phyloP scores from a whole-genome alignment of 2,888 invertebrate species.

The Dynastes tityus region DNA sequence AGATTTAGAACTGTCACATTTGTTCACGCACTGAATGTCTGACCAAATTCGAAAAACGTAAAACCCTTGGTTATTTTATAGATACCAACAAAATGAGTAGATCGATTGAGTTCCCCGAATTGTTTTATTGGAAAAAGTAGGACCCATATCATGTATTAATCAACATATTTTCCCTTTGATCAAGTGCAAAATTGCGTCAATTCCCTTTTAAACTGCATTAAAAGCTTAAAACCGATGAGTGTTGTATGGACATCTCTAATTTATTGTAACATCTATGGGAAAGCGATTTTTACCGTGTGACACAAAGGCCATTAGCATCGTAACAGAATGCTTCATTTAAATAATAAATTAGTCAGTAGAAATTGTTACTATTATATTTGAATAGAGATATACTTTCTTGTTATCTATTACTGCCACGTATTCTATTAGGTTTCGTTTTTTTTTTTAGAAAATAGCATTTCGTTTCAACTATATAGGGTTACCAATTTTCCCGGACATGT shows the following conservation, averaged over 20 bases:
- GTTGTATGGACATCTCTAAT: too few relatives aligned
- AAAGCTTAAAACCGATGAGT: too few relatives aligned
- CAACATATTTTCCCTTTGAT: background rate
- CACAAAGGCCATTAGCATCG: conserved; percentile 16
- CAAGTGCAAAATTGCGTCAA: background rate
- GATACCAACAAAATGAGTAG: background rate
- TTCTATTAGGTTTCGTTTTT: too few relatives aligned
- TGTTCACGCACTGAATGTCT: background rate
- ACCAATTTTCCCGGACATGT: too few relatives aligned
- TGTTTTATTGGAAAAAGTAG: background rate
- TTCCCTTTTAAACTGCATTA: background rate
- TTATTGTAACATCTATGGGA: too few relatives aligned
- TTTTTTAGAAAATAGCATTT: too few relatives aligned
- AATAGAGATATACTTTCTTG: background rate
- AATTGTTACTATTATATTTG: background rate
- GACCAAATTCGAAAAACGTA: conserved; percentile 16
- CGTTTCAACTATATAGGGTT: too few relatives aligned
- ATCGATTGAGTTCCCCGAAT: background rate
- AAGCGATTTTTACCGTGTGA: background rate
- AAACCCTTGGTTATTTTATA: conserved; percentile 26
- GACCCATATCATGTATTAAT: background rate
- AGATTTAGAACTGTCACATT: conserved; percentile 33
- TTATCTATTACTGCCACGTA: too few relatives aligned
- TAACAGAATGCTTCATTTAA: conserved; percentile 13
- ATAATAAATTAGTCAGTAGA: conserved; percentile 12